Percentiles rank a stretch among this genome's conserved stretches.
phyloP scores from a whole-genome alignment of 2,888 invertebrate species.

The Agonopterix heracliana region DNA sequence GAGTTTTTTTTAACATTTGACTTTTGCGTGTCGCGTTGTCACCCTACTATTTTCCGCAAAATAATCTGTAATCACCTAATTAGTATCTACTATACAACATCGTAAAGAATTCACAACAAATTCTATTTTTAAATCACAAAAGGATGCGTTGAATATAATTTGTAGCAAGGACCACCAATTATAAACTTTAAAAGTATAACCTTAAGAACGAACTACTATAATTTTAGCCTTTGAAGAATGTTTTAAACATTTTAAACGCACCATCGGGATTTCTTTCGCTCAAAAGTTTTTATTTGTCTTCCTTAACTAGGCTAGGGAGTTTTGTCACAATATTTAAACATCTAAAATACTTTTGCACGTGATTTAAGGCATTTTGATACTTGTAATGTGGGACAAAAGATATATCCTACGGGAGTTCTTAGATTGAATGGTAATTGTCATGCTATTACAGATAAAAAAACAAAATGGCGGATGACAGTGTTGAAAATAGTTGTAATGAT shows the following conservation, averaged over 20 bases:
- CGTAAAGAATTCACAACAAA: no score
- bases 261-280: slow-evolving; percentile 17
- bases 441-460: neutral
- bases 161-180: slow-evolving; percentile 45
- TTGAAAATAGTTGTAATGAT: slow-evolving; percentile 1
- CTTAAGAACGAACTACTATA: slow-evolving; percentile 35
- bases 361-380: no score
- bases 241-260: slow-evolving; percentile 49
- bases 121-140: slow-evolving; percentile 17
- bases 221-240: slow-evolving; percentile 46
- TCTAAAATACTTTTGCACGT: no score
- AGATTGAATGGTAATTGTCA: neutral
- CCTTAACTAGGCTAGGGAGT: slow-evolving; percentile 9
- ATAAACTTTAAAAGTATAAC: slow-evolving; percentile 44
- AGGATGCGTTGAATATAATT: slow-evolving; percentile 44
- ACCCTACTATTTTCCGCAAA: no score
- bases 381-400: no score
- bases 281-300: slow-evolving; percentile 24
- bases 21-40: no score
- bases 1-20: no score
- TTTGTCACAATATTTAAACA: slow-evolving; percentile 12
- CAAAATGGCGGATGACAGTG: neutral
- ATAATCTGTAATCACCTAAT: no score
- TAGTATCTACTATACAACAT: no score
- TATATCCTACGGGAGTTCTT: no score